Evolutionary conservation across 2,113 vertebrate genomes (phyloP).

Genomic region (Oreocharis arfaki): DNA sequence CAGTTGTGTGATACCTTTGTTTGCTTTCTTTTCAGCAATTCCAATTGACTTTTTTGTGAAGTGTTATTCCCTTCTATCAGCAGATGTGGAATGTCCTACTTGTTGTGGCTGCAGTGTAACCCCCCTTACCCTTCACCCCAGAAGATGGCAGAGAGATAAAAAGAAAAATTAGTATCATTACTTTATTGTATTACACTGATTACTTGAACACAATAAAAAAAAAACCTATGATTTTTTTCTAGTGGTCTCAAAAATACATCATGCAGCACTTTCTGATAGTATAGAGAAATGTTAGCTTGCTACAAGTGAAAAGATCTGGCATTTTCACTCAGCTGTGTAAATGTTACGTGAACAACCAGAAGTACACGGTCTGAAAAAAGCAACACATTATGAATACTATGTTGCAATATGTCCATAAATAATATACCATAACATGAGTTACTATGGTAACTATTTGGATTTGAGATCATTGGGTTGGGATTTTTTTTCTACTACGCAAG

Average conservation of each 20-base stretch:
- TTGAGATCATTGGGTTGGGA: background rate
- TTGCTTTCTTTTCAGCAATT: background rate
- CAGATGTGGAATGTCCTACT: background rate
- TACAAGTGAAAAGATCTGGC: background rate
- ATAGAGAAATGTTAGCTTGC: background rate
- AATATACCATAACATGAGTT: conserved; percentile 1
- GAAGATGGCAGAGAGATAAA: background rate
- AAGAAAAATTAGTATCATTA: background rate
- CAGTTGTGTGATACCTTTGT: background rate
- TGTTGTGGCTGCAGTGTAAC: background rate
- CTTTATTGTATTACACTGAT: background rate
- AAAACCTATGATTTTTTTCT: background rate
- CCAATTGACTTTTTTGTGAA: background rate
- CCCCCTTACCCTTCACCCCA: fast-evolving
- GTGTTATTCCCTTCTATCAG: background rate
- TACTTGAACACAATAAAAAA: background rate
- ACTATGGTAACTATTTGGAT: conserved; percentile 30
- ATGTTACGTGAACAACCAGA: background rate
- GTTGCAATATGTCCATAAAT: conserved; percentile 10
- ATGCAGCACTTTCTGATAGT: background rate
- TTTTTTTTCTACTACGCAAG: fast-evolving
- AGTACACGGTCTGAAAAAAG: background rate
- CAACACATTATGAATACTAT: background rate
- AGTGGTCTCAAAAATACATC: background rate
- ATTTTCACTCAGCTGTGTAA: background rate